phyloP scores from a whole-genome alignment of 1,140 invertebrate species.

The Hyles vespertilio region DNA sequence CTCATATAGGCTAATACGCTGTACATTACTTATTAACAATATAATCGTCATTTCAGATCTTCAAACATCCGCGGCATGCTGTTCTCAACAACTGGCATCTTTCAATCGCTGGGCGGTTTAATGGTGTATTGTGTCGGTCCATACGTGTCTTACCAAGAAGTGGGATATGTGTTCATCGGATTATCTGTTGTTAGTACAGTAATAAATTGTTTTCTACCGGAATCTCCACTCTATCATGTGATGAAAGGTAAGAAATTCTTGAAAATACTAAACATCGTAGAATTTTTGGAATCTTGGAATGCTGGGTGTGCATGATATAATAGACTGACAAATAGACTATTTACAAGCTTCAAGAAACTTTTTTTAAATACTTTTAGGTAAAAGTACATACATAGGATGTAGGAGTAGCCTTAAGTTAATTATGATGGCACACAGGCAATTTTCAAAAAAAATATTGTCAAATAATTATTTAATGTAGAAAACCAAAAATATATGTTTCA shows the following conservation, averaged over 20 bases:
- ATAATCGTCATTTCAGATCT: background rate
- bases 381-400: too few species aligned
- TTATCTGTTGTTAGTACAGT: background rate
- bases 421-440: too few species aligned
- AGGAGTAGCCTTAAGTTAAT: too few species aligned
- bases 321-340: too few species aligned
- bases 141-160: constrained; percentile 2
- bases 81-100: background rate
- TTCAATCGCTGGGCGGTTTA: constrained; percentile 1
- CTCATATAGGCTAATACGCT: too few species aligned
- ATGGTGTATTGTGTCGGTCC: constrained; percentile 3
- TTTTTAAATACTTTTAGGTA: too few species aligned
- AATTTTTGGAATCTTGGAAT: too few species aligned
- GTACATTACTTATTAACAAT: too few species aligned
- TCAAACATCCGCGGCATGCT: constrained; percentile 4
- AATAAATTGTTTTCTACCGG: constrained; percentile 27
- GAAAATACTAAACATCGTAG: background rate
- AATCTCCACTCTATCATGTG: constrained; percentile 39
- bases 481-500: constrained; percentile 9
- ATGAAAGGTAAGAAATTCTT: constrained; percentile 32
- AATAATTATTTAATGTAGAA: too few species aligned
- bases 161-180: background rate
- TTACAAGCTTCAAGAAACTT: too few species aligned
- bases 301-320: too few species aligned
- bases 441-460: too few species aligned